Percentiles rank a stretch among this genome's conserved stretches.
phyloP scores from a whole-genome alignment of 2,113 vertebrate species.

The Cyrtonyx montezumae region DNA sequence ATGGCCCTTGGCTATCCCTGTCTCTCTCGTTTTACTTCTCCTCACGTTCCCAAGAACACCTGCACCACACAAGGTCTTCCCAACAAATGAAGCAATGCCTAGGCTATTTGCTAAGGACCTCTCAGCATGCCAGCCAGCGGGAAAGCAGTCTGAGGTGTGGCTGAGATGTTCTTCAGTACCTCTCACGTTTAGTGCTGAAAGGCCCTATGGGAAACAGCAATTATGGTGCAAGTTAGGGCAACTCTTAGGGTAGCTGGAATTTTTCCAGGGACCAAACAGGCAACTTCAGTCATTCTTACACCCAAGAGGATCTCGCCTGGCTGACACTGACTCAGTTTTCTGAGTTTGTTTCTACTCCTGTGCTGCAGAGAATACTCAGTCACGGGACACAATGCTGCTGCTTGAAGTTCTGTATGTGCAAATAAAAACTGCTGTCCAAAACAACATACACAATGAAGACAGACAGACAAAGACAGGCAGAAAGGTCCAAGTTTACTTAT shows the following conservation, averaged over 20 bases:
- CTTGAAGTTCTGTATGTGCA: neutral
- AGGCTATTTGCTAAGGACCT: neutral
- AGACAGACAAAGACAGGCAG: neutral
- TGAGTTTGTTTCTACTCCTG: neutral
- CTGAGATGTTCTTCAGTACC: neutral
- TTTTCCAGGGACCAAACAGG: constrained; percentile 1
- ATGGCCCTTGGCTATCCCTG: neutral
- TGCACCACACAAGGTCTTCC: neutral
- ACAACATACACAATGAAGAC: neutral
- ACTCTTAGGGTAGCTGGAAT: neutral
- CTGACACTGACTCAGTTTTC: neutral
- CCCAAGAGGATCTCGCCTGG: neutral
- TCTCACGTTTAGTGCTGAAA: neutral
- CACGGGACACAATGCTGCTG: neutral
- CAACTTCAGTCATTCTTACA: neutral
- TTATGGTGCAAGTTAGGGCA: constrained; percentile 15
- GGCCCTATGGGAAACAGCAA: neutral
- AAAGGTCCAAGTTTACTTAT: neutral
- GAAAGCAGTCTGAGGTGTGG: neutral
- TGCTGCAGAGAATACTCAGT: neutral
- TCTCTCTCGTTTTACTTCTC: neutral
- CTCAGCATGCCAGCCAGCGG: accelerated
- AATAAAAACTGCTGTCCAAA: neutral
- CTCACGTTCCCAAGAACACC: neutral
- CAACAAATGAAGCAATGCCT: neutral